These are phyloP conservation scores for Strigamia maritima DNA, from an alignment of 2,888 invertebrate genomes.

Conservation along the genomic window DNA sequence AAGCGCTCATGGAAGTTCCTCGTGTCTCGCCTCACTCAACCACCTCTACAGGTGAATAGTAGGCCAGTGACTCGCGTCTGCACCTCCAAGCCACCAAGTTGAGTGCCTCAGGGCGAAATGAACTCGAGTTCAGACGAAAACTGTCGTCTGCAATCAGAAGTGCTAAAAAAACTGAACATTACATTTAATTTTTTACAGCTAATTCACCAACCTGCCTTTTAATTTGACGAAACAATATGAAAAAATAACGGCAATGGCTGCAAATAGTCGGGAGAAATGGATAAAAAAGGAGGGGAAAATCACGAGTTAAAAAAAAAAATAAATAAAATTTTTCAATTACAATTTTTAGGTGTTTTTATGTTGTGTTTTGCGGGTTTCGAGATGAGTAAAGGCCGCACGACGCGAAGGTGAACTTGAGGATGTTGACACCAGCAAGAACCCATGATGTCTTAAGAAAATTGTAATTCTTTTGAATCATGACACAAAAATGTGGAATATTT, in stretches of 20 bases:
- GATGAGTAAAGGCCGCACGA: background rate
- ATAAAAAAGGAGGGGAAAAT: background rate
- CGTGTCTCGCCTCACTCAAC: conserved; percentile 15
- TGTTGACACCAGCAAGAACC: background rate
- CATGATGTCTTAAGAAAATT: background rate
- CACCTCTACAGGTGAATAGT: conserved; percentile 15
- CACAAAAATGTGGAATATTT: background rate
- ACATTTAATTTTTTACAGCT: too few relatives aligned
- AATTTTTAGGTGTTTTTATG: background rate
- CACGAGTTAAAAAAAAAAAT: background rate
- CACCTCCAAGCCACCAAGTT: background rate
- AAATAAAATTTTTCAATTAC: background rate
- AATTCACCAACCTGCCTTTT: background rate
- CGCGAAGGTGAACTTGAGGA: background rate
- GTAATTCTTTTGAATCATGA: background rate
- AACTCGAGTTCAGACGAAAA: conserved; percentile 5
- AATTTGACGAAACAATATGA: background rate
- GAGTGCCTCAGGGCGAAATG: background rate
- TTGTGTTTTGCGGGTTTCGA: background rate
- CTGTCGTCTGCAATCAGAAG: conserved; percentile 3
- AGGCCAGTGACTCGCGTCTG: conserved; percentile 15
- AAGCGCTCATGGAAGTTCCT: background rate
- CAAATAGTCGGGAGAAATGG: background rate
- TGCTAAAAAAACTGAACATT: background rate
- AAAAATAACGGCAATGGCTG: background rate